phyloP scores from a whole-genome alignment of 53 echinoderm and acorn worm species.

The Crossaster papposus region DNA sequence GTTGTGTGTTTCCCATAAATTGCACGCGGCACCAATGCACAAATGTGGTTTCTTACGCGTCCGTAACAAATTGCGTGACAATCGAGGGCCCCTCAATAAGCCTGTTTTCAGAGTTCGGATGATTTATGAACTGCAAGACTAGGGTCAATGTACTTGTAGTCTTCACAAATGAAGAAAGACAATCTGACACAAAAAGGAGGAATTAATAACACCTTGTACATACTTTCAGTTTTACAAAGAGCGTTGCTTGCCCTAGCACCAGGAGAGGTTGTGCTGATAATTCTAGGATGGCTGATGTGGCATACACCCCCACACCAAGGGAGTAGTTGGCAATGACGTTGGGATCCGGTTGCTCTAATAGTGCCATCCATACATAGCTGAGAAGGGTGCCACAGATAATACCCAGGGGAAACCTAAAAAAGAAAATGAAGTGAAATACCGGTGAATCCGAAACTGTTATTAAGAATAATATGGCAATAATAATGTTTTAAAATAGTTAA shows the following conservation, averaged over 20 bases:
- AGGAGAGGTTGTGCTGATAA: constrained; percentile 90
- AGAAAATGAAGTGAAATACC: too few relatives aligned
- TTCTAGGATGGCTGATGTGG: constrained; percentile 77
- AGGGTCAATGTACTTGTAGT: too few relatives aligned
- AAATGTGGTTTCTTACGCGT: too few relatives aligned
- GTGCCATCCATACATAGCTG: constrained; percentile 79
- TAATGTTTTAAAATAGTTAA: too few relatives aligned
- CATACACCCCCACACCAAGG: constrained; percentile 78
- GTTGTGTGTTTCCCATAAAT: too few relatives aligned
- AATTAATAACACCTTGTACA: neutral
- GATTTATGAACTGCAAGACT: too few relatives aligned
- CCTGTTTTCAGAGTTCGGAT: too few relatives aligned
- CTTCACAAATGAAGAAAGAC: neutral
- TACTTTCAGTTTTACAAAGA: constrained; percentile 93
- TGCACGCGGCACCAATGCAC: too few relatives aligned
- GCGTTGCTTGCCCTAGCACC: constrained; percentile 92
- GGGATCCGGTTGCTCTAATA: constrained; percentile 83
- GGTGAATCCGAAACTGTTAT: too few relatives aligned
- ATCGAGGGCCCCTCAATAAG: too few relatives aligned
- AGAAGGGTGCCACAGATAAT: constrained; percentile 67
- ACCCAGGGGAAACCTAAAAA: constrained; percentile 81
- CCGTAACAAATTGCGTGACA: too few relatives aligned
- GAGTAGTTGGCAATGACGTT: constrained; percentile 77
- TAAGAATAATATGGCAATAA: too few relatives aligned
- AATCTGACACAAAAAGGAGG: neutral